These are phyloP conservation scores for Leucania comma DNA, from an alignment of 2,888 invertebrate genomes.

Conservation along the genomic window DNA sequence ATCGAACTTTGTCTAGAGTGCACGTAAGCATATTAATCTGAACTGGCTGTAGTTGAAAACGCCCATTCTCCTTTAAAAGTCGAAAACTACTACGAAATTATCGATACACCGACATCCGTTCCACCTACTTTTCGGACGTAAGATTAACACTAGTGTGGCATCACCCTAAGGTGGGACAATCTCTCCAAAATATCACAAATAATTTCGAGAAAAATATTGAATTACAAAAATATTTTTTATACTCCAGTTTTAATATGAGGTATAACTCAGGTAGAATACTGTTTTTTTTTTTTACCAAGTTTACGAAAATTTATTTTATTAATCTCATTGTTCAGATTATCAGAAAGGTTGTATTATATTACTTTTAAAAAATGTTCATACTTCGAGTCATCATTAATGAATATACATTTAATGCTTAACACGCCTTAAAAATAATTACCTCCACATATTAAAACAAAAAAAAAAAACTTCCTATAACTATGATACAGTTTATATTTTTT, in stretches of 20 bases:
- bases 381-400: constrained; percentile 22
- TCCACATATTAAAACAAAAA: constrained; percentile 55
- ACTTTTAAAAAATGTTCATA: constrained; percentile 13
- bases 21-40: too few species aligned
- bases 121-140: not conserved
- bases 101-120: not conserved
- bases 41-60: too few species aligned
- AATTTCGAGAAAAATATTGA: constrained; percentile 8
- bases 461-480: constrained; percentile 39
- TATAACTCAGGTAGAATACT: constrained; percentile 1
- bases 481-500: constrained; percentile 42
- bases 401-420: constrained; percentile 56
- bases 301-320: too few species aligned
- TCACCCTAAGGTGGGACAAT: not conserved
- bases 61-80: constrained; percentile 3
- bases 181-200: constrained; percentile 10
- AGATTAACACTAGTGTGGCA: not conserved
- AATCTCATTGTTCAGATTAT: not conserved
- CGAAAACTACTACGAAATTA: not conserved
- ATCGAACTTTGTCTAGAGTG: too few species aligned
- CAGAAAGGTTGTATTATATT: constrained; percentile 6
- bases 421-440: constrained; percentile 50
- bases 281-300: not conserved
- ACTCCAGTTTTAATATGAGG: not conserved
- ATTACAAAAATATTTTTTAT: constrained; percentile 37